These are phyloP conservation scores for Euura lappo DNA, from an alignment of 1,140 invertebrate species.

Conservation along the genomic window DNA sequence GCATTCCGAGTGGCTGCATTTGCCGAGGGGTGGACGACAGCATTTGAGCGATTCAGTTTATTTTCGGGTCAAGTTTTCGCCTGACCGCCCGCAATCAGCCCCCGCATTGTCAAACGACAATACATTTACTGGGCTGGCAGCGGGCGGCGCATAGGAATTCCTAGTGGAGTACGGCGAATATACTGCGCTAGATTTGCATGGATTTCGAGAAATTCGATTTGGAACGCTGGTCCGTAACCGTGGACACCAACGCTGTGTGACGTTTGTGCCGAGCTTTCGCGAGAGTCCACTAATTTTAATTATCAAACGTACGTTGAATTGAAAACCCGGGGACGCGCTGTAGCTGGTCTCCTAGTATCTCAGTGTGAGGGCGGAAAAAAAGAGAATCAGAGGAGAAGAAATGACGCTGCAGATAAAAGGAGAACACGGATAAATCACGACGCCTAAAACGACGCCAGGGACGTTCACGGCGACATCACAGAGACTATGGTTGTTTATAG, in stretches of 20 bases:
- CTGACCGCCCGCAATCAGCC: constrained; percentile 50
- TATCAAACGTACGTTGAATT: not conserved
- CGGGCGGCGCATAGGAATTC: constrained; percentile 15
- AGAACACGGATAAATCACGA: not conserved
- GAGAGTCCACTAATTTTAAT: no score
- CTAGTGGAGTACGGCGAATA: not conserved
- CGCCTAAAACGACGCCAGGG: not conserved
- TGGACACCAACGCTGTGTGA: not conserved
- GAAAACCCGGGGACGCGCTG: not conserved
- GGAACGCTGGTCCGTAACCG: not conserved
- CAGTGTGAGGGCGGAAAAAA: not conserved
- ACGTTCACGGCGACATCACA: not conserved
- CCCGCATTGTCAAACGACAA: constrained; percentile 49
- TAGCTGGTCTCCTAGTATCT: no score
- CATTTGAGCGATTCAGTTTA: constrained; percentile 45
- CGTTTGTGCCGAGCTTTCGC: constrained; percentile 1
- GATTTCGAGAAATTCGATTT: constrained; percentile 51
- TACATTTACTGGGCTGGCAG: constrained; percentile 38
- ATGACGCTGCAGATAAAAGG: not conserved
- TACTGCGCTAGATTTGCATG: constrained; percentile 34
- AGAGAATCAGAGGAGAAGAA: not conserved
- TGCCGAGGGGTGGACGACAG: constrained; percentile 32
- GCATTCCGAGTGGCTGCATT: constrained; percentile 42
- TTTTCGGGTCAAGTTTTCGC: constrained; percentile 54
- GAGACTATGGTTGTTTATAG: not conserved